These are phyloP conservation scores for Pavo muticus DNA, from an alignment of 2,113 vertebrate genomes.

Conservation along the genomic window DNA sequence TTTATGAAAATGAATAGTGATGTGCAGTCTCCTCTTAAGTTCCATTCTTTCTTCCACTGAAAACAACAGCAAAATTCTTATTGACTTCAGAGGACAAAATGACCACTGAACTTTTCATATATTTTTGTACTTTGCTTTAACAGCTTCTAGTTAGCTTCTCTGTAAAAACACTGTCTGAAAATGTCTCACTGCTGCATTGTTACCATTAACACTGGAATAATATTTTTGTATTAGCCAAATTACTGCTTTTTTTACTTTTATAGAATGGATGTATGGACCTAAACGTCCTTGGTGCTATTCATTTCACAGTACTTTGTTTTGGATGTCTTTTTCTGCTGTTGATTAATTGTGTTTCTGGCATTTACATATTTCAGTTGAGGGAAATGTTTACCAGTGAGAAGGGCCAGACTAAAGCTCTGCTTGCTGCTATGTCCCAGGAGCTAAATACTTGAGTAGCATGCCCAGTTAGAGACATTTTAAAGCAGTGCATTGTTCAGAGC, in stretches of 20 bases:
- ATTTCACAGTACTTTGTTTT: background rate
- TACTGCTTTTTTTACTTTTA: background rate
- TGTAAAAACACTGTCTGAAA: background rate
- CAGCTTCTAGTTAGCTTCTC: background rate
- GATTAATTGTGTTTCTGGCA: background rate
- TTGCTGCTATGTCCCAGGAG: background rate
- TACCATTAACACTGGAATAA: background rate
- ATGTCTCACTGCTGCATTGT: background rate
- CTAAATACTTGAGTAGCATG: background rate
- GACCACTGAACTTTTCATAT: background rate
- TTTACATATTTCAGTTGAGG: background rate
- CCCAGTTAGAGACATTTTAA: background rate
- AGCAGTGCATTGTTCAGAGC: background rate
- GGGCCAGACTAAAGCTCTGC: background rate
- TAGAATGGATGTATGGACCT: background rate
- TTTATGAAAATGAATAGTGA: background rate
- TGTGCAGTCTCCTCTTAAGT: background rate
- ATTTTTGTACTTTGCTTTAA: background rate
- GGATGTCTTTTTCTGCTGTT: background rate
- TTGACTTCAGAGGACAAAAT: background rate
- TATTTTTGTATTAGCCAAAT: background rate
- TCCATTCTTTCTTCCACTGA: background rate
- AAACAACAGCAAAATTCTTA: background rate
- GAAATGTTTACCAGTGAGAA: background rate
- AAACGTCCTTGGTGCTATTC: background rate